phyloP scores from a whole-genome alignment of 2,797 vertebrate genomes.

The Prunella strophiata region DNA sequence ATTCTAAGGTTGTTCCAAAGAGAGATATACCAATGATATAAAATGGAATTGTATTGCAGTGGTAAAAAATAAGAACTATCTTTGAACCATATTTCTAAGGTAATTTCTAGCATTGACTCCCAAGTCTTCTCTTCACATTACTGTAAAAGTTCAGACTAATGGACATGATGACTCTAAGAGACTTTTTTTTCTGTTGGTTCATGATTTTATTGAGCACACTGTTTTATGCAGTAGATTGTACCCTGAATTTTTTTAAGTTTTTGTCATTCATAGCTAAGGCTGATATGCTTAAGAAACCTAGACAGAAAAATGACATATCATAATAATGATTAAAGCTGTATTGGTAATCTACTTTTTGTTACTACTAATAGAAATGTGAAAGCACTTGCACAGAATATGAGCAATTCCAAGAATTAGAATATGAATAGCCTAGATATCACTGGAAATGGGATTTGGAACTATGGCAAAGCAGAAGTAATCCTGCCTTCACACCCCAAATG shows the following conservation, averaged over 20 bases:
- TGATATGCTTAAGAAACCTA: background rate
- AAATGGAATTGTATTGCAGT: background rate
- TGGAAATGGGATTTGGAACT: background rate
- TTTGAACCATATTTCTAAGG: background rate
- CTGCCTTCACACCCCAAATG: background rate
- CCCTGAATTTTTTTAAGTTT: background rate
- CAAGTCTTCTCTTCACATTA: background rate
- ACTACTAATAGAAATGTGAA: background rate
- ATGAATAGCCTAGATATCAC: background rate
- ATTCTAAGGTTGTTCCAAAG: background rate
- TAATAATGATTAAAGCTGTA: background rate
- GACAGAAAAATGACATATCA: background rate
- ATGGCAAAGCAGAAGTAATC: background rate
- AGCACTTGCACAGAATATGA: background rate
- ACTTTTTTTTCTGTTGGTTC: background rate
- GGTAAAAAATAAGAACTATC: background rate
- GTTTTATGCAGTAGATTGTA: background rate
- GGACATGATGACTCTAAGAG: background rate
- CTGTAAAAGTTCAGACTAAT: background rate
- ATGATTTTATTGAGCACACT: background rate
- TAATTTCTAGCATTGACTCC: background rate
- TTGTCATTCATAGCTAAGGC: background rate
- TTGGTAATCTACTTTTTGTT: background rate
- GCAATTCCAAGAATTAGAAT: background rate
- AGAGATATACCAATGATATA: rapidly evolving